Evolutionary conservation across 2,113 vertebrate genomes (phyloP), one percentile per base, ranked within the genome.

Genomic region (Conger conger): DNA sequence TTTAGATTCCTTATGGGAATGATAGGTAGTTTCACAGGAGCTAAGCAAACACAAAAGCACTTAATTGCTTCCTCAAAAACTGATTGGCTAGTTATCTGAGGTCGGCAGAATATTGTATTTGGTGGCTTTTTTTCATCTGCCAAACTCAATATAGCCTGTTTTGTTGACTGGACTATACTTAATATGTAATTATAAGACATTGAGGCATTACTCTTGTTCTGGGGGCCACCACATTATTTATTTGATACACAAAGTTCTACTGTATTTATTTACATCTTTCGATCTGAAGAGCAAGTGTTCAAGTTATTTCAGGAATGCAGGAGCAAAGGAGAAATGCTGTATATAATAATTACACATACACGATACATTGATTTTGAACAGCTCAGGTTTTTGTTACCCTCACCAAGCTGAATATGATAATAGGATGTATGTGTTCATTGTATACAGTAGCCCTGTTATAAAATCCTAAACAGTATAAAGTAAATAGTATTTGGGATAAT

Each of bases 1-100:
- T 83, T 80, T 40, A 57, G 85, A 84, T 87, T 84, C 57, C 50
- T 68, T 33, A 0, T 73, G 27, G 63, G 80, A 88, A 80, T 60
- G 60, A 79, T 86, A 60, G 83, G 57, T 36, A 79, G 80, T 76
- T 83, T 73, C 27, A 30, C n/a, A 60, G 57, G 63, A 73, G 63
- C 8, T 73, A 30, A 73, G 63, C 63, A 30, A 30, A 16, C 63
- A 73, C 63, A 73, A 73, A 33, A 4, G 63, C 63, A 30, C 23
- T 30, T n/a, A 1, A 30, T 73, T n/a, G 63, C 33, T 73, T 30
- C 63, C n/a, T 73, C 5, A 73, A 73, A n/a, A 23, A 0, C 23
- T 73, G 63, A 73, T 73, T 73, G 63, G 23, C 63, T 73, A 73
- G 63, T 11, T 73, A 73, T 7, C 20, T 15, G 20, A 60, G 57